Evolutionary conservation across 2,797 vertebrate genomes (phyloP).

Genomic region (Protonibea diacanthus): DNA sequence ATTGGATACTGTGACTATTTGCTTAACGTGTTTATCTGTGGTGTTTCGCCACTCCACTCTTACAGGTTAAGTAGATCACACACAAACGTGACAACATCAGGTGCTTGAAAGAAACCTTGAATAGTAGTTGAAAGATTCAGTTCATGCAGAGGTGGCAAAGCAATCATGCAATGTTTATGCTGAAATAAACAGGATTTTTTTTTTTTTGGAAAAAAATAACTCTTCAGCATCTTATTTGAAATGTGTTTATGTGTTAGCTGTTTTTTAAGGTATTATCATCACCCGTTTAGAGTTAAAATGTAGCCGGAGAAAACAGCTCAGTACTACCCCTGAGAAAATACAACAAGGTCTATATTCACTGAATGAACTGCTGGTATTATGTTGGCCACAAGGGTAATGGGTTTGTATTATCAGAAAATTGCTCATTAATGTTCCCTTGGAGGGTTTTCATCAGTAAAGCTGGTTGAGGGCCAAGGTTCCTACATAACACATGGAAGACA

Average conservation of each 20-base stretch:
- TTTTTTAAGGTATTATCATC: not conserved
- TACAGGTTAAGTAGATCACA: not conserved
- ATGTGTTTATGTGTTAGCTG: not conserved
- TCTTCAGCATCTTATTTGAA: not conserved
- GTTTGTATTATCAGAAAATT: conserved; percentile 73
- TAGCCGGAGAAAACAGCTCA: conserved; percentile 2
- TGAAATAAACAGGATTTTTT: not conserved
- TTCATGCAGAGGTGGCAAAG: not conserved
- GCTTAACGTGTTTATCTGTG: not conserved
- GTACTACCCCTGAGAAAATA: conserved; percentile 30
- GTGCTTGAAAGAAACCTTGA: not conserved
- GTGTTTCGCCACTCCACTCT: conserved; percentile 17
- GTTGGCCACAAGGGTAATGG: conserved; percentile 53
- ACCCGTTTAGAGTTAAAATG: conserved; percentile 20
- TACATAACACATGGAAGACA: conserved; percentile 11
- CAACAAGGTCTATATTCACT: conserved; percentile 40
- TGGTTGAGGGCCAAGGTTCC: conserved; percentile 46
- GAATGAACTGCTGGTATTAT: conserved; percentile 50
- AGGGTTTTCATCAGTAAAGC: conserved; percentile 65
- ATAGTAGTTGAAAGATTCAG: not conserved
- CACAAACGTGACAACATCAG: not conserved
- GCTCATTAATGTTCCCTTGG: conserved; percentile 64
- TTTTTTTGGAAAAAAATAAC: not conserved
- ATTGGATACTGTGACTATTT: not conserved
- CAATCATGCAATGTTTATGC: not conserved